Evolutionary conservation across 2,113 vertebrate genomes (phyloP).

Genomic region (Phocoena phocoena): DNA sequence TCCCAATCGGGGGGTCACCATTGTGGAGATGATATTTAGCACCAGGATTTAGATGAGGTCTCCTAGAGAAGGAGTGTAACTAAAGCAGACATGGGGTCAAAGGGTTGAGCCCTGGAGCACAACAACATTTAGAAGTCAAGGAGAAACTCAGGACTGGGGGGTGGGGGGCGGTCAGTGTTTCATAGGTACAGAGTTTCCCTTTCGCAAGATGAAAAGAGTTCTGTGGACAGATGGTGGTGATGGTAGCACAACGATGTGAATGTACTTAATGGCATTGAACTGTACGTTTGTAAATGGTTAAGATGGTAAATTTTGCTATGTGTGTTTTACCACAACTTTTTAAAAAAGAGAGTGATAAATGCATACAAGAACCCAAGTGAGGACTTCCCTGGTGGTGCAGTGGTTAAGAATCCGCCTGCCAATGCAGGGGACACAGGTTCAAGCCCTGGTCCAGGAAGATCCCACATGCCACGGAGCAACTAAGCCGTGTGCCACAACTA

Average conservation of each 20-base stretch:
- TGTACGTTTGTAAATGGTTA: not conserved
- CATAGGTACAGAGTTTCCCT: not conserved
- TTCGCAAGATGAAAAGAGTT: not conserved
- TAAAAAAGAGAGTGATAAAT: not conserved
- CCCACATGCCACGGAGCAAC: too few relatives aligned
- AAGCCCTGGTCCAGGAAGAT: too few relatives aligned
- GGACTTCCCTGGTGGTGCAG: too few relatives aligned
- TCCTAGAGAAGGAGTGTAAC: not conserved
- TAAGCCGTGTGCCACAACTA: too few relatives aligned
- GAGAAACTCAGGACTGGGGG: not conserved
- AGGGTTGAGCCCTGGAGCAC: not conserved
- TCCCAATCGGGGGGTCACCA: not conserved
- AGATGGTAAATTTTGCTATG: not conserved
- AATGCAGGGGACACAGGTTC: too few relatives aligned
- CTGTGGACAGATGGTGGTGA: not conserved
- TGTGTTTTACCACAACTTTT: not conserved
- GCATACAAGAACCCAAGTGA: not conserved
- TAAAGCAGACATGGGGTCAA: not conserved
- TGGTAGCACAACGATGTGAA: not conserved
- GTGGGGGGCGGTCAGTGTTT: not conserved
- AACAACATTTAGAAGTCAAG: not conserved
- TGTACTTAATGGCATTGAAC: not conserved
- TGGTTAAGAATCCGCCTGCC: too few relatives aligned
- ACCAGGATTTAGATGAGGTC: not conserved
- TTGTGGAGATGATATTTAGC: not conserved